Percentiles rank a stretch among this genome's conserved stretches.
Evolutionary conservation across 2,113 vertebrate species (phyloP).

Genomic region (Sakesphorus luctuosus): DNA sequence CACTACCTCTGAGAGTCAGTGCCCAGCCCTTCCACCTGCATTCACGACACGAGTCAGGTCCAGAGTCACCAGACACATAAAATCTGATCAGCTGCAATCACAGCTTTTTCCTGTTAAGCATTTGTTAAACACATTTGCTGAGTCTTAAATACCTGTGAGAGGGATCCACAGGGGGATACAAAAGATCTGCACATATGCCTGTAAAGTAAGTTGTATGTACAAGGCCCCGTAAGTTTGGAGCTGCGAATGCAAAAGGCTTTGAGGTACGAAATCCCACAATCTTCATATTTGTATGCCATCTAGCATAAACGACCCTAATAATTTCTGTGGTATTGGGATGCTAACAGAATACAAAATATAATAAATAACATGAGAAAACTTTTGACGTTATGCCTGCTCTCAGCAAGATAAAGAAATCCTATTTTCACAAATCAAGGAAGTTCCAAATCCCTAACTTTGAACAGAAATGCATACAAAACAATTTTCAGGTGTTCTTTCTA

Average conservation of each 20-base stretch:
- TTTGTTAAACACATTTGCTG: neutral
- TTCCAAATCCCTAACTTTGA: neutral
- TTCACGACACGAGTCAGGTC: rapidly evolving
- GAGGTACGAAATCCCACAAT: neutral
- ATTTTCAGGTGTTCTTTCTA: neutral
- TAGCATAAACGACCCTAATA: neutral
- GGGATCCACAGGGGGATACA: neutral
- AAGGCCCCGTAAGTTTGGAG: neutral
- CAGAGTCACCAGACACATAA: rapidly evolving
- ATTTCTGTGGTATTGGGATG: neutral
- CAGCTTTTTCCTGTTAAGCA: neutral
- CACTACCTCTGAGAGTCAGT: neutral
- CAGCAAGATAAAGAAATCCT: constrained; percentile 20
- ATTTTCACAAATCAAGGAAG: constrained; percentile 3
- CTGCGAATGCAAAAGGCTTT: neutral
- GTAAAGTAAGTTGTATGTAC: neutral
- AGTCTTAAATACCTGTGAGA: neutral
- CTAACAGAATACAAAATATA: neutral
- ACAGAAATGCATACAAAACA: neutral
- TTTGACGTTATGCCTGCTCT: neutral
- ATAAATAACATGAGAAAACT: neutral
- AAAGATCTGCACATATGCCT: rapidly evolving
- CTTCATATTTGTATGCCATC: neutral
- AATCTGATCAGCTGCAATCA: neutral
- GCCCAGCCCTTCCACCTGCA: neutral